Conservation (phyloP, 2,113 vertebrate species). For the Otus sunia region DNA sequence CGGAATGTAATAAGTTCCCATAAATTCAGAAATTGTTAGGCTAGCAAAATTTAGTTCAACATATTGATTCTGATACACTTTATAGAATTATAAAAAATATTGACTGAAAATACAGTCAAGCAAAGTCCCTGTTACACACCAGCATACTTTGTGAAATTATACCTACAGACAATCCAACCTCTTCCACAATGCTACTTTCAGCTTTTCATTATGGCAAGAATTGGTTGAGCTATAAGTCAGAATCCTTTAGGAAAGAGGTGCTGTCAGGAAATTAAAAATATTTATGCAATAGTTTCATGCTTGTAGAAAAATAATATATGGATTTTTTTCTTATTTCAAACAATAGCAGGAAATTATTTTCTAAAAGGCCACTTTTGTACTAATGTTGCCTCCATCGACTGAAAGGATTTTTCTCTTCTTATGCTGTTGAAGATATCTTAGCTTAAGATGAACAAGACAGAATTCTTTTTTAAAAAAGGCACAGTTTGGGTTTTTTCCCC, state of each 20-base stretch:
- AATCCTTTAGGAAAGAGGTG: neutral
- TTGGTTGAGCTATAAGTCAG: neutral
- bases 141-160: neutral
- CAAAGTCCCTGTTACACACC: neutral
- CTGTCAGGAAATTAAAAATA: neutral
- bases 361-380: neutral
- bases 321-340: neutral
- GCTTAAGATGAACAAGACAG: neutral
- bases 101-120: neutral
- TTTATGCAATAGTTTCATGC: neutral
- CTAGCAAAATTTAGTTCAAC: neutral
- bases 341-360: accelerated
- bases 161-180: neutral
- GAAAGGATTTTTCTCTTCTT: neutral
- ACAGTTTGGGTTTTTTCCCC: accelerated
- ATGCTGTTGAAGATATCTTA: neutral
- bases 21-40: neutral
- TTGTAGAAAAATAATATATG: neutral
- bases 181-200: neutral
- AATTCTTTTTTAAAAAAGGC: neutral
- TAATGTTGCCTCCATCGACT: neutral
- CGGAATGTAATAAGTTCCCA: neutral
- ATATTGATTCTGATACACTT: neutral
- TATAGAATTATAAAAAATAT: neutral
- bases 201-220: neutral